Percentiles rank a stretch among this genome's conserved stretches.
Evolutionary conservation across 2,113 vertebrate genomes (phyloP).

Genomic region (Raja brachyura): DNA sequence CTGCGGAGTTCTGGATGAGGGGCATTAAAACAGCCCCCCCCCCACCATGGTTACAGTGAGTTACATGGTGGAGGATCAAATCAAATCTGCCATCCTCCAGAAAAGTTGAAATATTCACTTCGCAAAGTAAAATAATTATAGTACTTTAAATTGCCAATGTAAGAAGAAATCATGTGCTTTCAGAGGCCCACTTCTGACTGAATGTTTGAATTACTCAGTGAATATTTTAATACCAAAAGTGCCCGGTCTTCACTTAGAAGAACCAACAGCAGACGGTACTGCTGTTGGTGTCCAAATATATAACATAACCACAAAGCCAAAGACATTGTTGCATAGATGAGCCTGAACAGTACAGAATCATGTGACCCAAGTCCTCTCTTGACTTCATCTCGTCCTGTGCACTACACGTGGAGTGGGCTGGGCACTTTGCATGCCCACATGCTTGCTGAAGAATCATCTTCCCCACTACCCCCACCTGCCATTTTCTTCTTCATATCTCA

Average conservation of each 20-base stretch:
- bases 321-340: background rate
- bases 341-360: background rate
- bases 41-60: background rate
- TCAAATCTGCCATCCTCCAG: background rate
- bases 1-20: background rate
- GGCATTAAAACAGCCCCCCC: background rate
- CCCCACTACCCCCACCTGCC: too few relatives aligned
- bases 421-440: background rate
- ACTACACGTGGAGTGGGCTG: background rate
- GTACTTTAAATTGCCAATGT: background rate
- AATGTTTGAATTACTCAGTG: background rate
- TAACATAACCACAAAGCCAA: background rate
- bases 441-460: background rate
- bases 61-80: background rate
- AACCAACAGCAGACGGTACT: background rate
- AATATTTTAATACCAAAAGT: conserved; percentile 13
- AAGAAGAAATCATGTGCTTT: background rate
- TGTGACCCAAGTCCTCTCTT: background rate
- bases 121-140: background rate
- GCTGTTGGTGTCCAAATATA: conserved; percentile 2
- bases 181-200: background rate
- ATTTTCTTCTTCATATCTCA: background rate
- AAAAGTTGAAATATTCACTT: background rate
- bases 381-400: background rate
- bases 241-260: background rate